phyloP scores from a whole-genome alignment of 2,113 vertebrate genomes.

The Dunckerocampus dactyliophorus region DNA sequence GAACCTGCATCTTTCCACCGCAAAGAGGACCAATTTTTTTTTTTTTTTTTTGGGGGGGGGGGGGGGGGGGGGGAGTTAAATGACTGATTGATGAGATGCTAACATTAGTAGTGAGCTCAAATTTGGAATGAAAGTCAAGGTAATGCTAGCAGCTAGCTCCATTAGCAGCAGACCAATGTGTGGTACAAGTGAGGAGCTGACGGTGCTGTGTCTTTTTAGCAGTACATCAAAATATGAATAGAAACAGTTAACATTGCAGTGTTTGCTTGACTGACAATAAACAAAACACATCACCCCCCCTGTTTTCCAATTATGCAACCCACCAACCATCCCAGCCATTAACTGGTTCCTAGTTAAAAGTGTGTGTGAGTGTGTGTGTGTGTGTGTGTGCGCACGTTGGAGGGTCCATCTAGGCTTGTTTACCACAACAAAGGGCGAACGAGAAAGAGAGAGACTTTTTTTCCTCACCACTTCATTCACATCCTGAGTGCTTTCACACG shows the following conservation, averaged over 20 bases:
- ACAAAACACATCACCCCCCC: slow-evolving; percentile 41
- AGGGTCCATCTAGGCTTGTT: slow-evolving; percentile 42
- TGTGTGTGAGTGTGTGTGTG: neutral
- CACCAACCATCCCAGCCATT: slow-evolving; percentile 44
- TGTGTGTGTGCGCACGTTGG: too few relatives aligned
- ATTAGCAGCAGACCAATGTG: too few relatives aligned
- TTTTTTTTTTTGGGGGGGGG: too few relatives aligned
- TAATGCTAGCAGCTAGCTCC: neutral
- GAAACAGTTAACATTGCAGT: slow-evolving; percentile 56
- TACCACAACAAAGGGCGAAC: slow-evolving; percentile 48
- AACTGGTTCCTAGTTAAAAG: slow-evolving; percentile 42
- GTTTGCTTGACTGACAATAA: slow-evolving; percentile 68
- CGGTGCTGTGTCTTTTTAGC: neutral
- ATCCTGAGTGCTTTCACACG: slow-evolving; percentile 87
- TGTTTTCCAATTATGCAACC: slow-evolving; percentile 54
- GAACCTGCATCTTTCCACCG: too few relatives aligned
- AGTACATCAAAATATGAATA: slow-evolving; percentile 2
- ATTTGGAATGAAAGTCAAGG: neutral
- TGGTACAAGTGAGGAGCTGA: too few relatives aligned
- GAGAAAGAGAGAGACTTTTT: slow-evolving; percentile 36
- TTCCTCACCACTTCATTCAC: slow-evolving; percentile 79
- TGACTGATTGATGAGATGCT: too few relatives aligned
- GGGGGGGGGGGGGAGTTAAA: too few relatives aligned
- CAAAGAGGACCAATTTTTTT: too few relatives aligned
- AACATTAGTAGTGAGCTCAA: too few relatives aligned